A percentile compares a stretch with the other conserved stretches of the same genome.
These are phyloP conservation scores for Nasua narica DNA, from an alignment of 2,797 vertebrate genomes.

Conservation along the genomic window DNA sequence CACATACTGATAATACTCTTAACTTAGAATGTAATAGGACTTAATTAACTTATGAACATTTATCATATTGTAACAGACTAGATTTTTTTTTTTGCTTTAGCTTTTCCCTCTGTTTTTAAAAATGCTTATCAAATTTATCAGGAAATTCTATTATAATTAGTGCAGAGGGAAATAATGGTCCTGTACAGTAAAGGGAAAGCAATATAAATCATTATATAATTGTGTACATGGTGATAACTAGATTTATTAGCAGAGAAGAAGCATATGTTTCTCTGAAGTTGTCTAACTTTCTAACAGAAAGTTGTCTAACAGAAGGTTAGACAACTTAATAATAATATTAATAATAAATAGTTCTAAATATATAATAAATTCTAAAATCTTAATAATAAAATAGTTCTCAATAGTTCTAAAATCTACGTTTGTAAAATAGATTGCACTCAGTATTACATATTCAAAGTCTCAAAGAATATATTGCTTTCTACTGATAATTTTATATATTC, in stretches of 20 bases:
- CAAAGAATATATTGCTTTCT: not conserved
- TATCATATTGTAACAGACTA: not conserved
- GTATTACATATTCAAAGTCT: not conserved
- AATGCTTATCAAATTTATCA: not conserved
- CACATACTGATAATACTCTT: not conserved
- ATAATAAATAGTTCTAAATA: too few species aligned
- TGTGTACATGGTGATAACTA: not conserved
- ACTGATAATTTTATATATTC: not conserved
- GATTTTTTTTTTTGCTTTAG: not conserved
- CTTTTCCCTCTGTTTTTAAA: not conserved
- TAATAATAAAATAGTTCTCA: too few species aligned
- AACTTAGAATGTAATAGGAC: not conserved
- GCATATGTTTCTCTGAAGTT: not conserved
- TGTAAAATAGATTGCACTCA: not conserved
- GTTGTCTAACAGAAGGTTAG: too few species aligned
- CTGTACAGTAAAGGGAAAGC: not conserved
- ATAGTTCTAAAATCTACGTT: not conserved
- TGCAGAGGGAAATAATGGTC: not conserved
- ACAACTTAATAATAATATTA: too few species aligned
- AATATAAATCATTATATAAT: not conserved
- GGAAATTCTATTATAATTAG: not conserved
- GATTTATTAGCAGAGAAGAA: not conserved
- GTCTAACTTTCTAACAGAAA: slow-evolving; percentile 11
- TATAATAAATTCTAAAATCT: too few species aligned
- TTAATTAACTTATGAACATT: not conserved